Conservation (phyloP, 2,797 vertebrate species). For the Acestrorhynchus altus region DNA sequence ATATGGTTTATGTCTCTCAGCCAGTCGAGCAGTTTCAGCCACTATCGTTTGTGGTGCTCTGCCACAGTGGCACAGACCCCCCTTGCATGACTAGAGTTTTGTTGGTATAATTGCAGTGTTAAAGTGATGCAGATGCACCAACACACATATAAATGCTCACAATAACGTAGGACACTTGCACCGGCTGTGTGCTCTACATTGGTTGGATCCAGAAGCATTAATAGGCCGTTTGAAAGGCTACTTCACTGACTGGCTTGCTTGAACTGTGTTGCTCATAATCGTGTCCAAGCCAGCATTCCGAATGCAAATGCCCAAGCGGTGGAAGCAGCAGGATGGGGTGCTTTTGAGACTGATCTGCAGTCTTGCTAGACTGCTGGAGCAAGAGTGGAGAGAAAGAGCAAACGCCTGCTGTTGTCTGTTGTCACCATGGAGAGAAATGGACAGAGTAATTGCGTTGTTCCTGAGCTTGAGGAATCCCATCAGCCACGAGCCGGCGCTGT, state of each 20-base stretch:
- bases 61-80: too few relatives aligned
- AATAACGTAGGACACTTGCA: too few relatives aligned
- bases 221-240: too few relatives aligned
- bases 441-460: conserved; percentile 68
- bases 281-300: conserved; percentile 17
- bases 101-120: too few relatives aligned
- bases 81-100: too few relatives aligned
- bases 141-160: too few relatives aligned
- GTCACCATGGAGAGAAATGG: conserved; percentile 65
- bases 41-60: too few relatives aligned
- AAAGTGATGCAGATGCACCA: too few relatives aligned
- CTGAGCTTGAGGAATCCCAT: conserved; percentile 62
- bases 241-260: conserved; percentile 11
- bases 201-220: too few relatives aligned
- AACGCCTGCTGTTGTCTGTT: conserved; percentile 63
- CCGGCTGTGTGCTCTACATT: too few relatives aligned
- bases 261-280: conserved; percentile 43
- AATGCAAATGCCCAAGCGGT: conserved; percentile 45
- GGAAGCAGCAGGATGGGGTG: conserved; percentile 16
- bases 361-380: conserved; percentile 30
- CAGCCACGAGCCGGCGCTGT: conserved; percentile 62
- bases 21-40: too few relatives aligned
- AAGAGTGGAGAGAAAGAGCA: conserved; percentile 33
- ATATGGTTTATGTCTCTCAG: too few relatives aligned
- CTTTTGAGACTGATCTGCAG: conserved; percentile 44